Evolutionary conservation across 2,113 vertebrate genomes (phyloP).

Genomic region (Serinus canaria): DNA sequence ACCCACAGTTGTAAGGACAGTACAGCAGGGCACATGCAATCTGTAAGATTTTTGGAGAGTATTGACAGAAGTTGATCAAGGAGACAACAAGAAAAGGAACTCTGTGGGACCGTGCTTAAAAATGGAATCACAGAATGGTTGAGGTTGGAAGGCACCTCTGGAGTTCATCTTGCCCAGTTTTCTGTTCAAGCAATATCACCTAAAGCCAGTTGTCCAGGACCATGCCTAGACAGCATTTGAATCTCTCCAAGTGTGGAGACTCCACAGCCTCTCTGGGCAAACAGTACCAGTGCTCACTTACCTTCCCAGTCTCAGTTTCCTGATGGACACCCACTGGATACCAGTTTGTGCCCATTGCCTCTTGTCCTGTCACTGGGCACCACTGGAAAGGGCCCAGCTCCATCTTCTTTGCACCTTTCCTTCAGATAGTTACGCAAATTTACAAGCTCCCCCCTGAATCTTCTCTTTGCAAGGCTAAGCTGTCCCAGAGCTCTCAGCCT

Average conservation of each 20-base stretch:
- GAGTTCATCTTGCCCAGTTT: not conserved
- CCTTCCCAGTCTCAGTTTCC: not conserved
- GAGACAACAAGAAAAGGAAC: not conserved
- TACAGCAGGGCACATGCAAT: not conserved
- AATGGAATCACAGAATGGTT: not conserved
- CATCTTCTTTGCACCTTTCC: not conserved
- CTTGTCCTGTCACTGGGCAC: not conserved
- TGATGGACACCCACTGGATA: not conserved
- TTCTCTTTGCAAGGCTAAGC: not conserved
- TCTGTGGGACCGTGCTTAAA: not conserved
- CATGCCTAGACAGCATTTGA: not conserved
- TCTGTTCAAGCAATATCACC: not conserved
- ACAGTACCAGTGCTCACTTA: not conserved
- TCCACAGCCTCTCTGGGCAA: not conserved
- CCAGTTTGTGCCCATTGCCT: not conserved
- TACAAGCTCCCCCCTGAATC: rapidly evolving
- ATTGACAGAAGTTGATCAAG: not conserved
- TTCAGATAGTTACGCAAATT: not conserved
- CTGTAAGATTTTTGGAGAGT: not conserved
- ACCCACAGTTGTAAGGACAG: not conserved
- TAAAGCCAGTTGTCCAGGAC: not conserved
- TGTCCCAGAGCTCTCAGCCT: not conserved
- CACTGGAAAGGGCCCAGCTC: not conserved
- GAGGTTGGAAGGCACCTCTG: not conserved
- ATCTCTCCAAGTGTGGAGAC: not conserved